A percentile compares a stretch with the other conserved stretches of the same genome.
These are phyloP conservation scores for Pelodiscus sinensis DNA, from an alignment of 2,113 vertebrate species.

Conservation along the genomic window DNA sequence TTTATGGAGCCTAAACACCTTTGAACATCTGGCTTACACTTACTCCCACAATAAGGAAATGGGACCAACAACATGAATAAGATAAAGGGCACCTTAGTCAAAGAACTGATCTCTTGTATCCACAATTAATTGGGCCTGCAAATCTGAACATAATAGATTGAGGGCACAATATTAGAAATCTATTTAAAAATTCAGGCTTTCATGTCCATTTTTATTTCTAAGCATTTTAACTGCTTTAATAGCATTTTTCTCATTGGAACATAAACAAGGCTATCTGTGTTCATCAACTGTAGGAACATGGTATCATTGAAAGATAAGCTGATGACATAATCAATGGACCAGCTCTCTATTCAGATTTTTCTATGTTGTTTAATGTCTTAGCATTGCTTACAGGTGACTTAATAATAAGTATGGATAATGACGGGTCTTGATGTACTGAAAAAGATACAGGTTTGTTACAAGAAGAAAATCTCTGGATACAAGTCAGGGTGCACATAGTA, in stretches of 20 bases:
- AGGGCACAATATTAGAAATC: background rate
- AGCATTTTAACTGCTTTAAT: slow-evolving; percentile 36
- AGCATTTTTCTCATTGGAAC: slow-evolving; percentile 9
- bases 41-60: background rate
- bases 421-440: slow-evolving; percentile 29
- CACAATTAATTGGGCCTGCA: background rate
- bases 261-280: background rate
- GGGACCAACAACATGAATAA: background rate
- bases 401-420: slow-evolving; percentile 60
- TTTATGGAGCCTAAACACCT: background rate
- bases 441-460: background rate
- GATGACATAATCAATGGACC: slow-evolving; percentile 37
- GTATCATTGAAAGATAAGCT: slow-evolving; percentile 11
- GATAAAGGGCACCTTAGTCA: background rate
- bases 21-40: background rate
- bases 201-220: background rate
- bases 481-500: background rate
- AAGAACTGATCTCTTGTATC: background rate
- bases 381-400: slow-evolving; percentile 38
- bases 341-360: slow-evolving; percentile 38
- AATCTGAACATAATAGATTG: background rate
- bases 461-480: background rate
- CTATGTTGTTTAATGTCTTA: slow-evolving; percentile 38
- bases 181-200: slow-evolving; percentile 18
- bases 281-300: slow-evolving; percentile 12